Base-by-base conservation (phyloP, 1,140 invertebrate species). In the Saxidomus purpurata region DNA sequence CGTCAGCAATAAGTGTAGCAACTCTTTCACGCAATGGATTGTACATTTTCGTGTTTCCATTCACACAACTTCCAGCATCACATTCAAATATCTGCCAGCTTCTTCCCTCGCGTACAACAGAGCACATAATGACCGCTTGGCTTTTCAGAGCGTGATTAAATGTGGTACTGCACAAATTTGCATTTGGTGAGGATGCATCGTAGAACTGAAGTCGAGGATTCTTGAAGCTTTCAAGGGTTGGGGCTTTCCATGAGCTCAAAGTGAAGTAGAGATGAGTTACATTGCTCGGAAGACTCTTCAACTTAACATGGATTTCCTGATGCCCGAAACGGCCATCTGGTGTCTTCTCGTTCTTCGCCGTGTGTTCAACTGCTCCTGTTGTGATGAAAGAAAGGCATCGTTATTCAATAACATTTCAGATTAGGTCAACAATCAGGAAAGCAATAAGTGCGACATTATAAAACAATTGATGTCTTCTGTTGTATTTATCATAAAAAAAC, bases 101-200 rank as follows among this genome's bases (percentile, higher is more conserved):
- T 25, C 34, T 43, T 1, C 25, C 25, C 0, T 36, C 25, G 8
- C 49, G 55, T 1, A 40, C 49, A 43, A 90, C 76, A 61, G 52
- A 90, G 83, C 89, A 90, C 83, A 90, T 85, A 59, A 87, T 67
- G 6, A 90, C 84, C n/a, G 84, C 89, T 47, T 87, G 89, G 59
- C 40, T 38, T 13, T 40, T 36, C 17, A 59, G 34, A 3, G 83
- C 67, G 36, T 87, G 69, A 11, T 22, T 74, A 34, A 90, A 82
- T n/a, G 83, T 79, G n/a, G 82, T 90, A 4, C 36, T 17, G 31
- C 49, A 80, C 17, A 80, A 31, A 34, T 80, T 36, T 52, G 49
- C 31, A 31, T 59, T 40, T 31, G 77, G 77, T 9, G 6, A 13
- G 0, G 47, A 80, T 13, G 43, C 52, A 3, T 52, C 77, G n/a